Percentiles rank a stretch among this genome's conserved stretches.
Conservation (phyloP, 2,888 invertebrate species). For the Caenorhabditis sp. region DNA sequence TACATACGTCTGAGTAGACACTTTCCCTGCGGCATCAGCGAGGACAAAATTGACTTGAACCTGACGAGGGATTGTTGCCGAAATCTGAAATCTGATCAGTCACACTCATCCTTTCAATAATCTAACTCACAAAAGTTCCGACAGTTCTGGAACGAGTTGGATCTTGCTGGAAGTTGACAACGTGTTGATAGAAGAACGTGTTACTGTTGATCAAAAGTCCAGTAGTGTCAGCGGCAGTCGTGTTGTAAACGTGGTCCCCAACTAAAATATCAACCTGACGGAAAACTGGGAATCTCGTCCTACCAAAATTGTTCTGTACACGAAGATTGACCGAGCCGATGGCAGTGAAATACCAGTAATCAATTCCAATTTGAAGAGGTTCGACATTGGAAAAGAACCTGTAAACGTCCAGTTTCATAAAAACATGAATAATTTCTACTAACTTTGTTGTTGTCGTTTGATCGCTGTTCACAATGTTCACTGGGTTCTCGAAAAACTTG, state of each 20-base stretch:
- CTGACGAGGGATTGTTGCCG: background rate
- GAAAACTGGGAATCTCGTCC: too few species aligned
- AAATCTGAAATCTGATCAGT: background rate
- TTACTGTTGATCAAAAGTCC: slow-evolving; percentile 11
- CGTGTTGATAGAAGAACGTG: slow-evolving; percentile 3
- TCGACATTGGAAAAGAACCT: slow-evolving; percentile 33
- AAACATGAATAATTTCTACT: background rate
- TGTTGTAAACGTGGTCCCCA: background rate
- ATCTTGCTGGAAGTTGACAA: slow-evolving; percentile 25
- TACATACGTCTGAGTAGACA: background rate
- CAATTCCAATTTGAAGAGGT: slow-evolving; percentile 30
- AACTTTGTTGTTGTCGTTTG: background rate
- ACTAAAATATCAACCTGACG: background rate
- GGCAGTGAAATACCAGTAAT: slow-evolving; percentile 21
- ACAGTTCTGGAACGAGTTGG: slow-evolving; percentile 1
- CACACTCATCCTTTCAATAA: background rate
- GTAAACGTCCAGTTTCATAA: too few species aligned
- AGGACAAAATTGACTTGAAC: slow-evolving; percentile 12
- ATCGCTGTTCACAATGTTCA: background rate
- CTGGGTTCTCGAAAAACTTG: slow-evolving; percentile 19
- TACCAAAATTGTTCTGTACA: slow-evolving; percentile 20
- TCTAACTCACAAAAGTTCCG: slow-evolving; percentile 13
- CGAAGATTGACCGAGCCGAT: slow-evolving; percentile 2
- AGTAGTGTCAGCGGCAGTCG: slow-evolving; percentile 18
- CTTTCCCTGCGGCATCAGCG: background rate